Percentiles rank a stretch among this genome's conserved stretches.
Conservation (phyloP, 2,797 vertebrate species). For the Fistularia tabacaria region DNA sequence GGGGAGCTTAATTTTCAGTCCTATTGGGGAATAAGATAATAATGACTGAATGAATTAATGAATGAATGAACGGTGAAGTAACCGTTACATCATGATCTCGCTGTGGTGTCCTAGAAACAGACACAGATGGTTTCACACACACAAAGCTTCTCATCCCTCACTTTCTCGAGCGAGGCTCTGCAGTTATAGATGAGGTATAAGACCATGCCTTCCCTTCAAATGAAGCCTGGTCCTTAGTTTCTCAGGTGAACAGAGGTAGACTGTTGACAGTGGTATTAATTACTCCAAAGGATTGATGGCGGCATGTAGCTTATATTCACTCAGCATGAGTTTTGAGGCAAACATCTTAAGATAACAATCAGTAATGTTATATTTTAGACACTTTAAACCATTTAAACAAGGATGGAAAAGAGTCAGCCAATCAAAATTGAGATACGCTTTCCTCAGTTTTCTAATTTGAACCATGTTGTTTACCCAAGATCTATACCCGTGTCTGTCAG, state of each 20-base stretch:
- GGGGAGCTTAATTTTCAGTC: no score
- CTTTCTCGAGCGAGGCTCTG: constrained; percentile 57
- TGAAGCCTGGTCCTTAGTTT: constrained; percentile 39
- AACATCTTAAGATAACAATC: no score
- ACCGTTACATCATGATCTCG: constrained; percentile 12
- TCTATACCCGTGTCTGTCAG: constrained; percentile 43
- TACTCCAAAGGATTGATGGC: constrained; percentile 61
- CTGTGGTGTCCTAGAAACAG: constrained; percentile 7
- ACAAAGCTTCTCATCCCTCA: constrained; percentile 2
- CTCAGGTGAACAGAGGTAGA: constrained; percentile 46
- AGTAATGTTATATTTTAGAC: no score
- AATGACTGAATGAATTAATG: no score
- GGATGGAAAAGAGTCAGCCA: constrained; percentile 41
- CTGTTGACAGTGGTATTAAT: constrained; percentile 62
- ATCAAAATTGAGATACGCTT: constrained; percentile 31
- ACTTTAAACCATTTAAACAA: constrained; percentile 10
- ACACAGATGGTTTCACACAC: constrained; percentile 19
- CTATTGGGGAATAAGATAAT: no score
- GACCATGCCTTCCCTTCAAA: constrained; percentile 60
- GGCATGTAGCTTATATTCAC: constrained; percentile 26
- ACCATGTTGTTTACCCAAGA: constrained; percentile 45
- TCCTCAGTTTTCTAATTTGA: constrained; percentile 31
- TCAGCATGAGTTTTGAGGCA: constrained; percentile 33
- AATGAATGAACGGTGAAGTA: not conserved
- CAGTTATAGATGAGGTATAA: constrained; percentile 38